Evolutionary conservation across 2,113 vertebrate genomes (phyloP).

Genomic region (Antennarius striatus): DNA sequence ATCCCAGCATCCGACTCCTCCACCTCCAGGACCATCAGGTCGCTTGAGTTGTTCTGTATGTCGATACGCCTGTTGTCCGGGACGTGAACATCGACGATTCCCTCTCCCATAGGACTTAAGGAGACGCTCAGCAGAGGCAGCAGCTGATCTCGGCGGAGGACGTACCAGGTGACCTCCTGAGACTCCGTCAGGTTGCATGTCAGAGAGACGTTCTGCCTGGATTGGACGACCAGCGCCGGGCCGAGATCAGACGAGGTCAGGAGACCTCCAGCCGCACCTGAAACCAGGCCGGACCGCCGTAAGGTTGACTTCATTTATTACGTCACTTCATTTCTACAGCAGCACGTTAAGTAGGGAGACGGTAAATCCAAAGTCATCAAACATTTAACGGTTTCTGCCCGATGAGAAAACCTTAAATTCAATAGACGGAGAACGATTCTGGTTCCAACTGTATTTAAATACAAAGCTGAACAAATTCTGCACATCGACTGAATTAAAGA

Average conservation of each 20-base stretch:
- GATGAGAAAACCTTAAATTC: no score
- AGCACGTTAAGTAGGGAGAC: no score
- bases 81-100: rapidly evolving
- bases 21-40: slow-evolving; percentile 38
- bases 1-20: slow-evolving; percentile 36
- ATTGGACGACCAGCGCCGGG: not conserved
- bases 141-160: slow-evolving; percentile 29
- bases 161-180: slow-evolving; percentile 18
- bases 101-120: rapidly evolving
- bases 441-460: no score
- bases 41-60: rapidly evolving
- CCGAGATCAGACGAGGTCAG: not conserved
- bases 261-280: slow-evolving; percentile 24
- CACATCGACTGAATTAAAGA: no score
- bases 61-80: rapidly evolving
- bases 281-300: not conserved
- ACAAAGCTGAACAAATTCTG: no score
- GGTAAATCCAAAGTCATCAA: no score
- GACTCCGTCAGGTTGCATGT: slow-evolving; percentile 23
- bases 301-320: no score
- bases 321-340: no score
- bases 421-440: no score
- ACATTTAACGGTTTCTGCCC: no score
- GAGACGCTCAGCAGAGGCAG: slow-evolving; percentile 28
- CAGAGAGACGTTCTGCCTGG: slow-evolving; percentile 38